Evolutionary conservation across 2,113 vertebrate genomes (phyloP).

Genomic region (Odobenus rosmarus): DNA sequence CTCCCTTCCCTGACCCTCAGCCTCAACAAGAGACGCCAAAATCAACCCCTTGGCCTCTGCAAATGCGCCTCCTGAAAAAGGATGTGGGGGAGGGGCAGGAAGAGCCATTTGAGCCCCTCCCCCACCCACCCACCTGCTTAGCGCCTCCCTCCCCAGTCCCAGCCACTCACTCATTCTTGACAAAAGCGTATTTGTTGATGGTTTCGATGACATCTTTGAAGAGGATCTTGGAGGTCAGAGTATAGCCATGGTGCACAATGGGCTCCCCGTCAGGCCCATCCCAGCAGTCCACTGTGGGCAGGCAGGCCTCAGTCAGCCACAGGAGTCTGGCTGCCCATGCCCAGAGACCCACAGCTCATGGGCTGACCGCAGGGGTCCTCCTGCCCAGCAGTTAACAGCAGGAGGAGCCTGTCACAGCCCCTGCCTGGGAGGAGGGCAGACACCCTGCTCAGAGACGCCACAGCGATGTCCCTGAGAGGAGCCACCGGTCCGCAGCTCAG

Average conservation of each 20-base stretch:
- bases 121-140: accelerated
- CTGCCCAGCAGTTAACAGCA: accelerated
- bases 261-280: conserved; percentile 97
- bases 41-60: accelerated
- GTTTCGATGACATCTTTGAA: conserved; percentile 98
- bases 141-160: accelerated
- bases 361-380: not conserved
- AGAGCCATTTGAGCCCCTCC: not conserved
- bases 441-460: not conserved
- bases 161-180: conserved; percentile 93
- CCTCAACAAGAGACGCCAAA: not conserved
- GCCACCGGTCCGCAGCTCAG: accelerated
- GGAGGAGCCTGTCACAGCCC: not conserved
- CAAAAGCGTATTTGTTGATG: conserved; percentile 97
- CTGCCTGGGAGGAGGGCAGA: not conserved
- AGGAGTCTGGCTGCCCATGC: not conserved
- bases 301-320: not conserved
- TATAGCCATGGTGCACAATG: conserved; percentile 98
- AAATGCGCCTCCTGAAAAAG: not conserved
- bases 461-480: not conserved
- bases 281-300: conserved; percentile 95
- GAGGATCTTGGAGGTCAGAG: conserved; percentile 98
- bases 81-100: not conserved
- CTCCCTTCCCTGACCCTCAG: not conserved
- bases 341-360: not conserved